Evolutionary conservation across 2,888 invertebrate species (phyloP).

Genomic region (Eulithis prunata): DNA sequence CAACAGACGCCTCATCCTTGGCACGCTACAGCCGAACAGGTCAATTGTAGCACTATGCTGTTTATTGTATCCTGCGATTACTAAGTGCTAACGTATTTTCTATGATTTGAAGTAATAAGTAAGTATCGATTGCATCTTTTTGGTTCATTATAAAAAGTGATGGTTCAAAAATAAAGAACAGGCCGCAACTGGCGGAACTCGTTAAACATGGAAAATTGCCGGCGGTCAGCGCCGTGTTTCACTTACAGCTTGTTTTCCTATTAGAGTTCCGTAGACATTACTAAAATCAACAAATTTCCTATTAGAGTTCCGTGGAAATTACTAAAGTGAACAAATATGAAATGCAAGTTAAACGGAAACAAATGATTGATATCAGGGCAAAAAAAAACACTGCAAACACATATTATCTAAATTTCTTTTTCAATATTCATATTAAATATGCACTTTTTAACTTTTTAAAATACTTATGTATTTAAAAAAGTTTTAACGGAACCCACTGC

Average conservation of each 20-base stretch:
- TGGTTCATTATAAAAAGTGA: constrained; percentile 17
- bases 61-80: too few species aligned
- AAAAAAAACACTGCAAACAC: too few species aligned
- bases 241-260: constrained; percentile 44
- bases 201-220: constrained; percentile 49
- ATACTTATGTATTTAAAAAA: neutral
- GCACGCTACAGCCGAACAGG: too few species aligned
- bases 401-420: too few species aligned
- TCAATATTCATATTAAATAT: too few species aligned
- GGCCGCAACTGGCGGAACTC: constrained; percentile 37
- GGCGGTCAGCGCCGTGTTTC: constrained; percentile 49
- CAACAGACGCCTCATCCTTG: too few species aligned
- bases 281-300: constrained; percentile 24
- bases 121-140: neutral
- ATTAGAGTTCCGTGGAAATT: constrained; percentile 25
- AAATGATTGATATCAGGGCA: too few species aligned
- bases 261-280: constrained; percentile 21
- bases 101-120: too few species aligned
- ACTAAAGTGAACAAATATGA: neutral
- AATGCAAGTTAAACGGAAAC: neutral
- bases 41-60: too few species aligned
- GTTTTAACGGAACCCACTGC: constrained; percentile 18
- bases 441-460: too few species aligned
- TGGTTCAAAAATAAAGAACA: constrained; percentile 36
- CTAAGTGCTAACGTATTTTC: too few species aligned